Evolutionary conservation across 2,888 invertebrate species (phyloP).

Genomic region (Alloplasta piceator): DNA sequence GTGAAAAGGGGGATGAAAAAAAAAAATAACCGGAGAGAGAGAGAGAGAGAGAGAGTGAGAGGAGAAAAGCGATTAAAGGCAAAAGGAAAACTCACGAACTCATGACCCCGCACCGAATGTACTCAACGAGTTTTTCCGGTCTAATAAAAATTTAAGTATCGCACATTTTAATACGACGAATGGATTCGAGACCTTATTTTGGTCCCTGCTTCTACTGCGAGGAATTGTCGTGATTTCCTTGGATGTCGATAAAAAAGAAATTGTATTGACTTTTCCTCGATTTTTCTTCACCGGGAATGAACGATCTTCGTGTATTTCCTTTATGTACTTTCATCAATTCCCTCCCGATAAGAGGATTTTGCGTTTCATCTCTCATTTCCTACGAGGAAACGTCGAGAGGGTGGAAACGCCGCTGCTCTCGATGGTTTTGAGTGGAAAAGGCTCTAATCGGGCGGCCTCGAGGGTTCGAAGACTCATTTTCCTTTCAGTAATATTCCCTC

Average conservation of each 20-base stretch:
- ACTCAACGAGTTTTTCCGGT: constrained; percentile 35
- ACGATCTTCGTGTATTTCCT: background rate
- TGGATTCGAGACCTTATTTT: background rate
- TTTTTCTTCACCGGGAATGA: background rate
- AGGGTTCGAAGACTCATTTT: constrained; percentile 31
- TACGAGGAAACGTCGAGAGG: constrained; percentile 5
- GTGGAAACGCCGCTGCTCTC: constrained; percentile 15
- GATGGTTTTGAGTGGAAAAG: constrained; percentile 33
- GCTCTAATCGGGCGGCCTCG: background rate
- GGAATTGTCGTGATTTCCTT: background rate
- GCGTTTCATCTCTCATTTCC: constrained; percentile 41
- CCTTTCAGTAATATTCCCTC: constrained; percentile 28
- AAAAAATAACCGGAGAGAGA: background rate
- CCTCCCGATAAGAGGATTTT: constrained; percentile 46
- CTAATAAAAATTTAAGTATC: constrained; percentile 37
- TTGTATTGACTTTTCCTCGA: background rate
- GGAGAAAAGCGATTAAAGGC: constrained; percentile 59
- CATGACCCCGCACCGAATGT: constrained; percentile 9
- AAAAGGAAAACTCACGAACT: constrained; percentile 22
- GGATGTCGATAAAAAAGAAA: no score
- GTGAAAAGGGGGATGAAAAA: constrained; percentile 13
- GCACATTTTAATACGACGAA: constrained; percentile 2
- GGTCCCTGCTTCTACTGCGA: no score
- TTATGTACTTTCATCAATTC: constrained; percentile 22
- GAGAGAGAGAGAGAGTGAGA: constrained; percentile 17